phyloP scores from a whole-genome alignment of 2,797 vertebrate species.

The Amniataba percoides region DNA sequence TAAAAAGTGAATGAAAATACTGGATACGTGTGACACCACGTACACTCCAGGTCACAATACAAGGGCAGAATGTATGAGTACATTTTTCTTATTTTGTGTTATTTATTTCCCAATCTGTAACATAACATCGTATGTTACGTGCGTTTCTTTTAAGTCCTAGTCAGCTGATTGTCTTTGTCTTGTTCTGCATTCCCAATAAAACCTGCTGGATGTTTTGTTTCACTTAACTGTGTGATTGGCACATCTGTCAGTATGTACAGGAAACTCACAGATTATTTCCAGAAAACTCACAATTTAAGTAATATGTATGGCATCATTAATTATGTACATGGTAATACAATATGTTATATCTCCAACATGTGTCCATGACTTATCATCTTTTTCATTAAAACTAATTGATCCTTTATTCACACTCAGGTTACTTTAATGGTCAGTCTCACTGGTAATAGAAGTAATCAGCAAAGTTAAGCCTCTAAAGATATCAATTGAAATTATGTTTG shows the following conservation, averaged over 20 bases:
- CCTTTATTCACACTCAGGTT: background rate
- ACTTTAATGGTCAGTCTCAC: background rate
- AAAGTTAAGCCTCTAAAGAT: background rate
- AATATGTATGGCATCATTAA: conserved; percentile 46
- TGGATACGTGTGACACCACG: conserved; percentile 9
- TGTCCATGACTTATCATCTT: conserved; percentile 18
- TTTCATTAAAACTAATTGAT: background rate
- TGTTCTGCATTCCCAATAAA: conserved; percentile 75
- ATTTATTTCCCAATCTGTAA: conserved; percentile 62
- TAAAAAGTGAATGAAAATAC: conserved; percentile 2
- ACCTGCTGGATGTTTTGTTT: conserved; percentile 71
- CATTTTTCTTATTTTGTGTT: conserved; percentile 51
- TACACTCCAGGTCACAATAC: conserved; percentile 26
- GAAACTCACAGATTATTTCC: conserved; percentile 39
- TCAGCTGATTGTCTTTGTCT: conserved; percentile 64
- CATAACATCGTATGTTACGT: conserved; percentile 53
- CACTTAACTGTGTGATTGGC: conserved; percentile 31
- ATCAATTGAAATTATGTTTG: background rate
- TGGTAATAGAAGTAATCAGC: background rate
- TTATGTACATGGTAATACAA: conserved; percentile 67
- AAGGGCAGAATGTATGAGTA: conserved; percentile 57
- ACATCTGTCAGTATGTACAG: conserved; percentile 25
- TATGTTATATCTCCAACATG: conserved; percentile 42
- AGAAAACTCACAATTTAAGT: conserved; percentile 53
- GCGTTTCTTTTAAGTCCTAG: conserved; percentile 40